These are phyloP conservation scores for Hydrochoerus hydrochaeris DNA, from an alignment of 2,113 vertebrate genomes.

Conservation along the genomic window DNA sequence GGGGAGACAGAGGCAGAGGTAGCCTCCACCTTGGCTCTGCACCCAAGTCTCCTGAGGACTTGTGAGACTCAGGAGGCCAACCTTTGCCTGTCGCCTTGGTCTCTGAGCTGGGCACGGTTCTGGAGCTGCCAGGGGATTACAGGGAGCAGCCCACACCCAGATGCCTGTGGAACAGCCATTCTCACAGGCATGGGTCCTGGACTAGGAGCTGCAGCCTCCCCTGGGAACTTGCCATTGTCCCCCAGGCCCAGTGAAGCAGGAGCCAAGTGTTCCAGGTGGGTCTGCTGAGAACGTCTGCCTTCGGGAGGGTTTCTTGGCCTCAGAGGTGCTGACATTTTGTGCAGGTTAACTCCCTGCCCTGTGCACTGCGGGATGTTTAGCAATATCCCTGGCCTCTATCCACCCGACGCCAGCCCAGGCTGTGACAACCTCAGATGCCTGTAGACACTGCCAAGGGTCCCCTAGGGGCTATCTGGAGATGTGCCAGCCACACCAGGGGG, in stretches of 20 bases:
- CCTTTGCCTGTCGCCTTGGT: not conserved
- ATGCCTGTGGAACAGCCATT: no score
- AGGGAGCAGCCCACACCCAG: not conserved
- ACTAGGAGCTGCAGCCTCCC: accelerated
- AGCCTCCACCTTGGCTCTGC: not conserved
- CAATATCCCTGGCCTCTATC: not conserved
- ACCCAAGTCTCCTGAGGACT: not conserved
- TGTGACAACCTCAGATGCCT: no score
- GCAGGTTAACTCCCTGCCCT: not conserved
- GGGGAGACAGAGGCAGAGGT: not conserved
- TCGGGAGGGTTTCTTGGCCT: no score
- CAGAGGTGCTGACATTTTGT: no score
- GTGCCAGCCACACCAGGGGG: not conserved
- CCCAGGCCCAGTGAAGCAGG: no score
- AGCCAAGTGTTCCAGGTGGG: not conserved
- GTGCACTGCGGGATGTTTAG: not conserved
- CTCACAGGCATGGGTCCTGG: not conserved
- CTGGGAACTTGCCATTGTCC: not conserved
- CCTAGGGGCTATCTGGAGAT: not conserved
- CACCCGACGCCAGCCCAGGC: not conserved
- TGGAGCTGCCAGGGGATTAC: not conserved
- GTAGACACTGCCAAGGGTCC: not conserved
- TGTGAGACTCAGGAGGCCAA: not conserved
- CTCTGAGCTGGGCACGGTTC: not conserved
- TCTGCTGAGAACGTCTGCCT: not conserved